These are phyloP conservation scores for Falcunculus frontatus DNA, from an alignment of 2,113 vertebrate species.

Conservation along the genomic window DNA sequence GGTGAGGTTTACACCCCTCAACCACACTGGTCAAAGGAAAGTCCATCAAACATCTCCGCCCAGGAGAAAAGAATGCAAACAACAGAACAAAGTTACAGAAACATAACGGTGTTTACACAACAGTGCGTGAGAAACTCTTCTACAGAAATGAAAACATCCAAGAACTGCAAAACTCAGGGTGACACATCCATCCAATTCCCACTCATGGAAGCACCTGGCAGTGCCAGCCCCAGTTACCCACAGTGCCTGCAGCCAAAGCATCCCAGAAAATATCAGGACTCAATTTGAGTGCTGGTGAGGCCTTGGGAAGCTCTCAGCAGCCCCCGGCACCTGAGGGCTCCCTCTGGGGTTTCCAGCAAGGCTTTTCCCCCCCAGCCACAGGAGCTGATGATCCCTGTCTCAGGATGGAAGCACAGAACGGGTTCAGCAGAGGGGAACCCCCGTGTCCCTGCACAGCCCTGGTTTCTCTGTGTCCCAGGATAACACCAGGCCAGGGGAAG, in stretches of 20 bases:
- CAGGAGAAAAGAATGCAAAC: no score
- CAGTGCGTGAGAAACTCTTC: no score
- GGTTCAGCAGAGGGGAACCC: neutral
- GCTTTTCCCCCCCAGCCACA: neutral
- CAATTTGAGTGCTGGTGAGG: rapidly evolving
- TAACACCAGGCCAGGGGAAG: neutral
- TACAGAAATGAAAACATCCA: no score
- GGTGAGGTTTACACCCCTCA: no score
- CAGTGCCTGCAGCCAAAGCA: neutral
- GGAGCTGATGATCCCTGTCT: neutral
- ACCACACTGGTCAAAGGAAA: no score
- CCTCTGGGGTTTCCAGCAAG: neutral
- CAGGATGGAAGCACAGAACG: neutral
- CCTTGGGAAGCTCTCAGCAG: neutral
- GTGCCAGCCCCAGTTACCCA: no score
- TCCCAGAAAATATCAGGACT: rapidly evolving
- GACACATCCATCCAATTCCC: neutral
- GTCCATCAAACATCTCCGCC: no score
- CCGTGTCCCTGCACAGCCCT: neutral
- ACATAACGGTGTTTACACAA: no score
- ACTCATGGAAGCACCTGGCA: rapidly evolving
- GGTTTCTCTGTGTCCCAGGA: neutral
- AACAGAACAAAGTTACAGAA: no score
- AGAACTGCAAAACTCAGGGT: no score
- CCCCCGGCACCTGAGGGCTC: neutral